Evolutionary conservation across 2,113 vertebrate species (phyloP), one percentile per base, ranked within the genome.

Genomic region (Antechinus flavipes): DNA sequence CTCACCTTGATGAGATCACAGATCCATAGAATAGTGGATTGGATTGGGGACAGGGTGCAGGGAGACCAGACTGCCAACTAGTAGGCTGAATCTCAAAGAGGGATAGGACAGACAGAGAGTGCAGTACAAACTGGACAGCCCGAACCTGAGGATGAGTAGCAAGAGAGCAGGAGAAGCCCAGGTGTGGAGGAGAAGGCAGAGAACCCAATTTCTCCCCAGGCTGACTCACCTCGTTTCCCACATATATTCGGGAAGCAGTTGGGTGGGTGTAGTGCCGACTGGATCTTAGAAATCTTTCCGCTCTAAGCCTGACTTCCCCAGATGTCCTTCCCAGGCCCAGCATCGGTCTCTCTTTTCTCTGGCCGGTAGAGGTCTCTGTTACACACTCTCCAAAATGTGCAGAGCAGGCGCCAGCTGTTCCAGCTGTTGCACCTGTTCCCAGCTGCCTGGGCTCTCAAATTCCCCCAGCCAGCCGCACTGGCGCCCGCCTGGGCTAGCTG

Each of bases 291-390:
- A 92, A 92, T n/a, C 91, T 42, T 35, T 42, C n/a, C 19, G 27
- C 68, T 94, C n/a, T 90, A 58, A 90, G 55, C 54, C 47, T 54
- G 84, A 30, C 49, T 58, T 42, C 8, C 23, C 61, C 49, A 54
- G 25, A 3, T 84, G 23, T 91, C 90, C 55, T 68, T 24, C 14
- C 89, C 11, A 24, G 49, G 90, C 2, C 68, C 35, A 76, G 68
- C 22, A 90, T 54, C 96, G 92, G 96, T 92, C 95, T 92, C 52
- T 96, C 93, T 92, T 55, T 26, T 50, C 89, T 98, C 47, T 54
- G 94, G 96, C 98, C 98, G 97, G 97, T 94, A 98, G 98, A 98
- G 98, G 98, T 98, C 98, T 97, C 98, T 96, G 96, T 98, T 96
- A 97, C 94, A 96, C 97, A 56, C 97, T 93, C 19, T 89, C 95